Evolutionary conservation across 2,113 vertebrate genomes (phyloP).

Genomic region (Periophthalmodon schlosseri): DNA sequence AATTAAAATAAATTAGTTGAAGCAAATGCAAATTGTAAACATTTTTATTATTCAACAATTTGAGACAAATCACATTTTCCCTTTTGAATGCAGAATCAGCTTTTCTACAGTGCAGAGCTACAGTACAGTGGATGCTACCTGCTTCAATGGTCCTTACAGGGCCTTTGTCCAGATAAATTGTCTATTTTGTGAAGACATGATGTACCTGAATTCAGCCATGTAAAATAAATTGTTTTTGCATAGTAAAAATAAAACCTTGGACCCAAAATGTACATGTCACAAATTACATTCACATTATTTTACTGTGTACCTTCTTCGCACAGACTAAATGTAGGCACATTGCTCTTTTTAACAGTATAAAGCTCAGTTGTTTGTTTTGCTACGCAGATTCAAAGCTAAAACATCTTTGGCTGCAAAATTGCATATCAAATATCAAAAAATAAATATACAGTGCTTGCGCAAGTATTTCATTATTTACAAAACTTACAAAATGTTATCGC

Average conservation of each 20-base stretch:
- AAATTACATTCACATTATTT: constrained; percentile 32
- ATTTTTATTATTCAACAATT: constrained; percentile 38
- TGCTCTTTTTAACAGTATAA: constrained; percentile 31
- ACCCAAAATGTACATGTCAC: neutral
- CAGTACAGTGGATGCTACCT: constrained; percentile 59
- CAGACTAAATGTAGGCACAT: constrained; percentile 4
- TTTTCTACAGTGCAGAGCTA: constrained; percentile 41
- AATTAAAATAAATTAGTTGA: neutral
- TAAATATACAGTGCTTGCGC: constrained; percentile 83
- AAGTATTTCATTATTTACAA: constrained; percentile 83
- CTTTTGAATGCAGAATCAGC: constrained; percentile 29
- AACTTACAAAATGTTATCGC: constrained; percentile 67
- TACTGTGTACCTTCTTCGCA: constrained; percentile 41
- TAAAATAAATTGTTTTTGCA: constrained; percentile 5
- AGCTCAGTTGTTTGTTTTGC: constrained; percentile 10
- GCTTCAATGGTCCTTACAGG: neutral
- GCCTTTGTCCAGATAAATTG: neutral
- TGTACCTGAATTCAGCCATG: constrained; percentile 34
- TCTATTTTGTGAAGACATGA: constrained; percentile 5
- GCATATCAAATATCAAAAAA: constrained; percentile 78
- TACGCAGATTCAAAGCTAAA: constrained; percentile 22
- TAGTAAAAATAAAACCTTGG: neutral
- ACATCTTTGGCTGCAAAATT: constrained; percentile 80
- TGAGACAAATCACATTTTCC: constrained; percentile 10
- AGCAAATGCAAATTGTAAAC: neutral